These are phyloP conservation scores for Panzeria rudis DNA, from an alignment of 2,888 invertebrate genomes.

Conservation along the genomic window DNA sequence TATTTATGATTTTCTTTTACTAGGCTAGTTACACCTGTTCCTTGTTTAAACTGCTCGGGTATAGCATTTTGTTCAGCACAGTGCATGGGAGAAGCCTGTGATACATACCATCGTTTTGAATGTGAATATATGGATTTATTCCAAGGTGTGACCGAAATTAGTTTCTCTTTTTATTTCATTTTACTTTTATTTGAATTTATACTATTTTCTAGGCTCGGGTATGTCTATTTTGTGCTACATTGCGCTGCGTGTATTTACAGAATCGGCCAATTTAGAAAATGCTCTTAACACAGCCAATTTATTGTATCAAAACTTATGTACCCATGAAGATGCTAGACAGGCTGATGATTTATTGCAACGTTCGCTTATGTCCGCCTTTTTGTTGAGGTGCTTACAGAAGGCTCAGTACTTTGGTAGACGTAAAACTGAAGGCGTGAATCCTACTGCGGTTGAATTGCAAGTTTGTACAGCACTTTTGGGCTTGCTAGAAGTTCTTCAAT, in stretches of 20 bases:
- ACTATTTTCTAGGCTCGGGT: conserved; percentile 86
- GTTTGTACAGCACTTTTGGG: conserved; percentile 88
- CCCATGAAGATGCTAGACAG: conserved; percentile 86
- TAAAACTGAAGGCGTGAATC: conserved; percentile 83
- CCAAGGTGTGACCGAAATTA: conserved; percentile 86
- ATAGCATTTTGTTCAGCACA: conserved; percentile 89
- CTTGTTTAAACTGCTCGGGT: conserved; percentile 89
- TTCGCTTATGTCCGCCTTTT: conserved; percentile 90
- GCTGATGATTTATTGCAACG: conserved; percentile 90
- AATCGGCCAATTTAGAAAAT: conserved; percentile 84
- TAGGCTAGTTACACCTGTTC: conserved; percentile 87
- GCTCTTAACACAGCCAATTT: conserved; percentile 82
- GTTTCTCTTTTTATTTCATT: conserved; percentile 1
- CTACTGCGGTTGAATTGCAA: conserved; percentile 85
- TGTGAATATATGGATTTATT: conserved; percentile 90
- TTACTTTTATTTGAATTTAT: neutral
- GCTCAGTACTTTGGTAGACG: conserved; percentile 86
- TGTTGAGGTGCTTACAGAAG: conserved; percentile 89
- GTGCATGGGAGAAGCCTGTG: conserved; percentile 87
- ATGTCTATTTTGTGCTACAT: conserved; percentile 92
- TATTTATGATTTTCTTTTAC: conserved; percentile 32
- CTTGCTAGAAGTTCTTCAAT: conserved; percentile 90
- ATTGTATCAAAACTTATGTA: conserved; percentile 87
- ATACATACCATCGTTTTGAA: conserved; percentile 90
- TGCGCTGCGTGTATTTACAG: conserved; percentile 91